Evolutionary conservation across 2,888 invertebrate genomes (phyloP), one percentile per base, ranked within the genome.

Genomic region (Limnephilus lunatus): DNA sequence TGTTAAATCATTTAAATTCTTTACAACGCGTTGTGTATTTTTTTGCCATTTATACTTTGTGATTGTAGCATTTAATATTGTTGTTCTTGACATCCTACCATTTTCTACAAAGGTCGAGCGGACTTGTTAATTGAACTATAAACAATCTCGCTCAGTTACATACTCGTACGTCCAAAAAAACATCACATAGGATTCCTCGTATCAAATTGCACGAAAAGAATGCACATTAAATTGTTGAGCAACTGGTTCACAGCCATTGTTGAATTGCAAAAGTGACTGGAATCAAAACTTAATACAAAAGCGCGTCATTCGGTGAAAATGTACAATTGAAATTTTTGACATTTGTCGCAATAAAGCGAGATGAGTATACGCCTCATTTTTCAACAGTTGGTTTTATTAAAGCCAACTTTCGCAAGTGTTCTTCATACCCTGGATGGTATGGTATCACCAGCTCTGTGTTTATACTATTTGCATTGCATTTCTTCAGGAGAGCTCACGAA

Each of bases 331-430:
- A 85, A 85, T 90, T 90, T 68, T 32, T 68, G 90, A 85, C n/a
- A 90, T 68, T 89, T 90, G 85, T 83, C 90, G 85, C 90, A 90
- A 90, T 35, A 31, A 14, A 31, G 15, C 86, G 15, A 87, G 87
- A 91, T 87, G 86, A 81, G 85, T 53, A 53, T 85, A 85, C 85
- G 80, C 85, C 87, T 87, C 81, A 91, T 91, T 91, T 87, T 87
- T 91, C 86, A 68, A 68, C 68, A 68, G 7, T 68, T 68, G 35
- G 86, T 44, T 91, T 87, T 91, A 53, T 81, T 83, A 83, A 87
- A 87, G 83, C 48, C 81, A 48, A 44, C 44, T 91, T 48, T 89
- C 89, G 91, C 31, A 86, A 91, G 35, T n/a, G 25, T 68, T 68
- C 68, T 68, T 68, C 25, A 25, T n/a, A 68, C 68, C 68, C 53